Base-by-base conservation (phyloP, 2,888 invertebrate genomes). In the Papilio elwesi region DNA sequence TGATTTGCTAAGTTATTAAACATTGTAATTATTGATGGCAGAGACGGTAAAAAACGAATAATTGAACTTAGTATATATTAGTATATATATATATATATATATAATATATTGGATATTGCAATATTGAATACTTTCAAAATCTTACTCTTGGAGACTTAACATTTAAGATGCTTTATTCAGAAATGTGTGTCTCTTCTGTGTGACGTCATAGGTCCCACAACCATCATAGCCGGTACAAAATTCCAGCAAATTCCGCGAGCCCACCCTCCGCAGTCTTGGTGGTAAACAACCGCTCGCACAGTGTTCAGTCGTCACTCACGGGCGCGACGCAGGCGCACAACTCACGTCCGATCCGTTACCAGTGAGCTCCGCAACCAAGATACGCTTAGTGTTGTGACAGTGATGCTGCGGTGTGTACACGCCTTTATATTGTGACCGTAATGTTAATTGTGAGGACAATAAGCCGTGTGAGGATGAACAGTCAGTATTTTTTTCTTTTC, bases 391-490 rank as follows among this genome's bases (percentile, higher is more conserved):
- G 87, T 79, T 87, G 90, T 91, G 90, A 83, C 80, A 88, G 92
- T 92, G 92, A 92, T 92, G 91, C 85, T 81, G 84, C 78, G 78
- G 85, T 89, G 88, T 86, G 83, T 75, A 80, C 77, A 74, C 75
- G 74, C 74, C 76, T 80, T 81, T 81, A 81, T 82, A 79, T 83
- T 84, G 85, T 90, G 85, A 84, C 82, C 74, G 72, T 76, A 75
- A 82, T 83, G 80, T 81, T 83, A 81, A 74, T 75, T 78, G 76
- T 81, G 77, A 80, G 89, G 89, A 89, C 86, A 85, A 85, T 84
- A 83, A 80, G 85, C 82, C 83, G 86, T 87, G 82, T 85, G 75
- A 91, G 83, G 83, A 92, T 92, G 90, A 86, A 83, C 79, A 90
- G 92, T 92, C 80, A 91, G 92, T 81, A 70, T 26, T 67, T 74